Conservation (phyloP, 2,797 vertebrate genomes). For the Muscicapa striata region DNA sequence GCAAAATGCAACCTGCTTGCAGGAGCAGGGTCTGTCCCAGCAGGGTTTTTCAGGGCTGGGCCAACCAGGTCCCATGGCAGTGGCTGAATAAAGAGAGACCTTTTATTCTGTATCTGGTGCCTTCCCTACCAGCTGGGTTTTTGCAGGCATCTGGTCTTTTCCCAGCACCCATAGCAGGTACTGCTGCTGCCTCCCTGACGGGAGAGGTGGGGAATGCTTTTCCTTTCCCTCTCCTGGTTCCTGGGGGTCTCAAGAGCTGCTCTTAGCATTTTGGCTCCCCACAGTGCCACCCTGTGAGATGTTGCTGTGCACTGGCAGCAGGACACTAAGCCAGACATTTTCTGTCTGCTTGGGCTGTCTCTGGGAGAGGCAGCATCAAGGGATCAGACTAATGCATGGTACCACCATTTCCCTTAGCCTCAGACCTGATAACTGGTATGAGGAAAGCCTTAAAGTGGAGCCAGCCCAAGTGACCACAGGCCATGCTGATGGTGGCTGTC, state of each 20-base stretch:
- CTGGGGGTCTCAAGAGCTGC: neutral
- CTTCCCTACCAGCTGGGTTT: neutral
- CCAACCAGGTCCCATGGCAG: rapidly evolving
- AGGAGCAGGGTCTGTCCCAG: neutral
- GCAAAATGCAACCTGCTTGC: neutral
- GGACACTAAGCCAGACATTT: neutral
- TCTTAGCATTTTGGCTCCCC: neutral
- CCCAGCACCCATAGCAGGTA: neutral
- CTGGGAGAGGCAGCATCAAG: neutral
- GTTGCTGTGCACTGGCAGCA: neutral
- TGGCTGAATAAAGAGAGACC: neutral
- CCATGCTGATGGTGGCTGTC: neutral
- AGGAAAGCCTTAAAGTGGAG: neutral
- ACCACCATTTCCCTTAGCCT: neutral
- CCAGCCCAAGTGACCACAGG: neutral
- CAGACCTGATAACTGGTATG: neutral
- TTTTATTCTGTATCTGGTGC: neutral
- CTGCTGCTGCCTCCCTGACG: rapidly evolving
- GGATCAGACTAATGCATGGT: neutral
- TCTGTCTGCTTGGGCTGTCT: neutral
- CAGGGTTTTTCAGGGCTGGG: neutral
- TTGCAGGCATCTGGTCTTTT: neutral
- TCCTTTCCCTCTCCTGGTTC: neutral
- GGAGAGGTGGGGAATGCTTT: neutral
- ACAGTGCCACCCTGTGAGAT: neutral